These are phyloP conservation scores for Chrysomallon squamiferum DNA, from an alignment of 1,140 invertebrate genomes.

Conservation along the genomic window DNA sequence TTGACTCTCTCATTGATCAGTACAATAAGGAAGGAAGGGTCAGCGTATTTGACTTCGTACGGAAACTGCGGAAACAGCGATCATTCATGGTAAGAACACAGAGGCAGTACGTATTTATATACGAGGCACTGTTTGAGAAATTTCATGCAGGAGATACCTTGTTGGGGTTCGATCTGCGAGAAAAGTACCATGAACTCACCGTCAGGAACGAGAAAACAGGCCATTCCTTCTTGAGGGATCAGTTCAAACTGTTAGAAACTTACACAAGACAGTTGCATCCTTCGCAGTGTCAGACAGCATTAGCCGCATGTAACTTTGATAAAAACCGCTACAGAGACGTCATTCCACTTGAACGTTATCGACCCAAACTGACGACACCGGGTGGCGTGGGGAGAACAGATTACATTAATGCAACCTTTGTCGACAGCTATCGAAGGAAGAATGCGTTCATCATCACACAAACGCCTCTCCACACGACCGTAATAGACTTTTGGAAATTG, in stretches of 20 bases:
- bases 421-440: constrained; percentile 52
- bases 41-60: constrained; percentile 53
- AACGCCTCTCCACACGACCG: constrained; percentile 55
- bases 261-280: constrained; percentile 38
- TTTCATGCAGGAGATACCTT: constrained; percentile 46
- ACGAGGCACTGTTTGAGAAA: constrained; percentile 58
- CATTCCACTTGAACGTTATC: constrained; percentile 39
- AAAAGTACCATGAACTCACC: constrained; percentile 44
- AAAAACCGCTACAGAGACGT: constrained; percentile 57
- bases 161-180: constrained; percentile 38
- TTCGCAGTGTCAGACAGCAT: constrained; percentile 33
- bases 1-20: constrained; percentile 55
- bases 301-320: constrained; percentile 33
- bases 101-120: constrained; percentile 60
- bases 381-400: constrained; percentile 63
- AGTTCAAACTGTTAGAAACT: constrained; percentile 49
- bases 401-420: constrained; percentile 52
- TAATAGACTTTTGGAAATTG: constrained; percentile 62
- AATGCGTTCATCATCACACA: constrained; percentile 60
- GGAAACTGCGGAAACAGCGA: constrained; percentile 51
- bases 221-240: constrained; percentile 51
- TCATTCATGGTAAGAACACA: constrained; percentile 56
- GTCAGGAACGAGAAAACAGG: constrained; percentile 44
- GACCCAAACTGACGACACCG: constrained; percentile 43
- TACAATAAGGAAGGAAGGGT: constrained; percentile 52